Evolutionary conservation across 2,797 vertebrate genomes (phyloP).

Genomic region (Rhabdomys pumilio): DNA sequence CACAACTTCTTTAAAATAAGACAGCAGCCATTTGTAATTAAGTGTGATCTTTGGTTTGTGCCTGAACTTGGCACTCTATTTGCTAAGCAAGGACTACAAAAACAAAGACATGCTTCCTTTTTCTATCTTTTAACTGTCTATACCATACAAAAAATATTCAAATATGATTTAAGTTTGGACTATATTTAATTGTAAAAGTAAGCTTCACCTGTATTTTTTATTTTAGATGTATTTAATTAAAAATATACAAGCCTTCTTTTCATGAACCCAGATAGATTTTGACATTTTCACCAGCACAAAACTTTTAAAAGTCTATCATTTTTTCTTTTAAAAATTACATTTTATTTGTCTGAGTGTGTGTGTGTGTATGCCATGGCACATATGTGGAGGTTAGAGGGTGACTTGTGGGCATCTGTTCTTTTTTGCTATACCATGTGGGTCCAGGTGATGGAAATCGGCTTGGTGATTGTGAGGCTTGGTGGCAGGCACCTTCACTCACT

Average conservation of each 20-base stretch:
- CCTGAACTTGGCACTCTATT: background rate
- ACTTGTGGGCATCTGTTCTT: background rate
- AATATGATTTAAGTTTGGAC: slow-evolving; percentile 29
- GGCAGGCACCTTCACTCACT: background rate
- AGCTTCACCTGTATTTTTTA: background rate
- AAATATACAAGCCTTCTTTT: background rate
- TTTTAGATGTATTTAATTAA: slow-evolving; percentile 35
- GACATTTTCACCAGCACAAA: background rate
- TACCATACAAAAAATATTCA: slow-evolving; percentile 21
- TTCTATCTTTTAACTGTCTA: background rate
- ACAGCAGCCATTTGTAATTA: background rate
- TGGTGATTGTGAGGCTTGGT: background rate
- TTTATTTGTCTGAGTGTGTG: background rate
- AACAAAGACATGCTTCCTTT: background rate
- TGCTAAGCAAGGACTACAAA: slow-evolving; percentile 25
- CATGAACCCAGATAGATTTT: slow-evolving; percentile 1
- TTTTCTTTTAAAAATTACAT: background rate
- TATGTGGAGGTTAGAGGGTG: background rate
- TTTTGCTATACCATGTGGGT: no score
- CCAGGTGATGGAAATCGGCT: background rate
- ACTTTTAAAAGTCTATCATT: background rate
- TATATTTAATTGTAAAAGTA: slow-evolving; percentile 45
- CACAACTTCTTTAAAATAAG: background rate
- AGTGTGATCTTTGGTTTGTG: background rate
- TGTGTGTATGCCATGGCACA: no score